Evolutionary conservation across 2,797 vertebrate genomes (phyloP).

Genomic region (Enteromius radiatus): DNA sequence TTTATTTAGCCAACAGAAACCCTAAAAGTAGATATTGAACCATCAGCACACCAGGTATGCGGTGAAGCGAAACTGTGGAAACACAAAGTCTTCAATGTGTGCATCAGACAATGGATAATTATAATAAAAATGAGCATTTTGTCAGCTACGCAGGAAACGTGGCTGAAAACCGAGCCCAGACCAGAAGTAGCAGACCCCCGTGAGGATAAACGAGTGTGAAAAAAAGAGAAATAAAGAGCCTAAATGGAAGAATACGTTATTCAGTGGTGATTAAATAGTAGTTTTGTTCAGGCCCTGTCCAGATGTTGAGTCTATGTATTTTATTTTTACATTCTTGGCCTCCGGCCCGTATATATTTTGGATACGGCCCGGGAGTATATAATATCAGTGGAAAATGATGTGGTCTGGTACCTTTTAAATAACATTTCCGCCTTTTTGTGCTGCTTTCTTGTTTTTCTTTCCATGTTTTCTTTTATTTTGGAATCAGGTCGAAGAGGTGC

Average conservation of each 20-base stretch:
- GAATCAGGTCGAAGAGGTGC: slow-evolving; percentile 81
- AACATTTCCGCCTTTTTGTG: slow-evolving; percentile 99
- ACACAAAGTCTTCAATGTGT: slow-evolving; percentile 58
- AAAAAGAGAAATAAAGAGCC: slow-evolving; percentile 75
- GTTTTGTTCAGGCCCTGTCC: slow-evolving; percentile 98
- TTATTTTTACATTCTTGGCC: slow-evolving; percentile 96
- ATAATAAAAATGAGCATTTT: slow-evolving; percentile 65
- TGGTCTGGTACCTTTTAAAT: slow-evolving; percentile 99
- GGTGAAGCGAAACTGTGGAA: slow-evolving; percentile 33
- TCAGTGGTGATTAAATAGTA: slow-evolving; percentile 97
- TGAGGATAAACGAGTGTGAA: slow-evolving; percentile 46
- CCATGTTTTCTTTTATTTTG: slow-evolving; percentile 99
- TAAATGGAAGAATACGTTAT: slow-evolving; percentile 91
- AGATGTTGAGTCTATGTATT: slow-evolving; percentile 99
- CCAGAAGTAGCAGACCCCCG: slow-evolving; percentile 58
- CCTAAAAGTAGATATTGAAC: slow-evolving; percentile 62
- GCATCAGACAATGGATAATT: slow-evolving; percentile 61
- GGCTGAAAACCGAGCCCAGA: slow-evolving; percentile 59
- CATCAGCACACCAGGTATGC: slow-evolving; percentile 49
- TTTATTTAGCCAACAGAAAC: slow-evolving; percentile 62
- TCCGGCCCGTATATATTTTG: slow-evolving; percentile 97
- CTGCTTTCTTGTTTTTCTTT: slow-evolving; percentile 99
- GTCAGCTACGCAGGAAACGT: slow-evolving; percentile 55
- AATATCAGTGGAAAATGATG: slow-evolving; percentile 99
- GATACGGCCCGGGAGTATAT: slow-evolving; percentile 97